Percentiles rank a stretch among this genome's conserved stretches.
phyloP scores from a whole-genome alignment of 2,888 invertebrate species.

The Thecophora atra region DNA sequence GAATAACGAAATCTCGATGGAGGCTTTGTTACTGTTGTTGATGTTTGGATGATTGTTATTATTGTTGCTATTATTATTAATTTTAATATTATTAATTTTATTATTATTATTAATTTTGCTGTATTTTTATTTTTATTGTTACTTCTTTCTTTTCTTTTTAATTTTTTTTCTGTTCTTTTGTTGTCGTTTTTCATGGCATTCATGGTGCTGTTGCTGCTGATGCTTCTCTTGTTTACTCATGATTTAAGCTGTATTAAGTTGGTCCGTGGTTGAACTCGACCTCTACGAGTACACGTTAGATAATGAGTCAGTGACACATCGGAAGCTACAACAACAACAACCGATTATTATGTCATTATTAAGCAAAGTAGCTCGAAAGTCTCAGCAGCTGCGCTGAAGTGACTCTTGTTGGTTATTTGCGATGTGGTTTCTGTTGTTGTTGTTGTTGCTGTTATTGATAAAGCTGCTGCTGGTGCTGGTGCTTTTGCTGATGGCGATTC shows the following conservation, averaged over 20 bases:
- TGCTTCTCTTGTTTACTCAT: not conserved
- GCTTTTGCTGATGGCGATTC: conserved; percentile 43
- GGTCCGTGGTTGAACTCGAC: not conserved
- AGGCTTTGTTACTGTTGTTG: conserved; percentile 15
- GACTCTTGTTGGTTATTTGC: too few species aligned
- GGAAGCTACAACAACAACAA: conserved; percentile 20
- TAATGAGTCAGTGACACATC: conserved; percentile 31
- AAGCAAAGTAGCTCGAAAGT: not conserved
- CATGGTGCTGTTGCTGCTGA: conserved; percentile 1
- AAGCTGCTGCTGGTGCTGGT: conserved; percentile 11
- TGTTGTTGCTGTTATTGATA: not conserved
- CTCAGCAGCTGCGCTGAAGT: not conserved
- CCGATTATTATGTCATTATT: conserved; percentile 29
- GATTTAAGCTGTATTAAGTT: not conserved
- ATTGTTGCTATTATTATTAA: too few species aligned
- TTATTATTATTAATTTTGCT: too few species aligned
- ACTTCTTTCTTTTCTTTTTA: not conserved
- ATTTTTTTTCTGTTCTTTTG: not conserved
- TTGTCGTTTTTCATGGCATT: not conserved
- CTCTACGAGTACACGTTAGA: not conserved
- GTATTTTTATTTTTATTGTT: too few species aligned
- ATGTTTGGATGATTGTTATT: too few species aligned
- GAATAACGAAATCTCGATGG: conserved; percentile 7
- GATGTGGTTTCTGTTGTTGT: not conserved
- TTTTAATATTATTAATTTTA: too few species aligned